phyloP scores from a whole-genome alignment of 2,888 invertebrate species.

The Nymphalis polychloros region DNA sequence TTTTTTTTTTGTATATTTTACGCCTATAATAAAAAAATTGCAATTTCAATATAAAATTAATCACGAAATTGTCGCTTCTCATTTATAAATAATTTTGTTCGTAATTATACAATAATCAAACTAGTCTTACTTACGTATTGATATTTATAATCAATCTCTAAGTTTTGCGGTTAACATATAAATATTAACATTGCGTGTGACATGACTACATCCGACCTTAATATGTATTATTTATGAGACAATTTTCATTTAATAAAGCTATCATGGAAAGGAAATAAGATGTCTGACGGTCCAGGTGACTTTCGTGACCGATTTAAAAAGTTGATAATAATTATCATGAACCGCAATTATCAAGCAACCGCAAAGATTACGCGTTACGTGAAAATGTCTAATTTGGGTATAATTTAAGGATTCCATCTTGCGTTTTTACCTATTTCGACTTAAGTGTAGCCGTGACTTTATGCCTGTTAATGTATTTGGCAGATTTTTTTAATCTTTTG shows the following conservation, averaged over 20 bases:
- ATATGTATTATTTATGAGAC: constrained; percentile 32
- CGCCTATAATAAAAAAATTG: too few species aligned
- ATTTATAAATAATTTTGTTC: too few species aligned
- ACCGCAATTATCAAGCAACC: constrained; percentile 8
- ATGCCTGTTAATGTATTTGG: background rate
- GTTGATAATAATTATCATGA: constrained; percentile 17
- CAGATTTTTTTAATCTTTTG: background rate
- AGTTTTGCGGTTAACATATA: constrained; percentile 8
- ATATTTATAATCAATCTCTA: constrained; percentile 7
- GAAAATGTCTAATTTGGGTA: background rate
- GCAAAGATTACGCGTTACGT: constrained; percentile 10
- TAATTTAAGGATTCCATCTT: background rate
- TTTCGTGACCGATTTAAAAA: constrained; percentile 21
- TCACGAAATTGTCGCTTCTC: too few species aligned
- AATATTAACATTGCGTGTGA: constrained; percentile 31
- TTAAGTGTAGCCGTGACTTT: background rate
- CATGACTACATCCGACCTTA: constrained; percentile 36
- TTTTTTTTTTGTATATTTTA: too few species aligned
- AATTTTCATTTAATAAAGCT: constrained; percentile 53
- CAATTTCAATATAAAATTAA: too few species aligned
- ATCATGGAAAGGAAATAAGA: constrained; percentile 53
- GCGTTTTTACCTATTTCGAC: too few species aligned
- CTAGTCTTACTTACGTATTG: constrained; percentile 27
- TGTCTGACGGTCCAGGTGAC: constrained; percentile 36
- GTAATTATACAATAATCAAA: too few species aligned